Base-by-base conservation (phyloP, 2,797 vertebrate genomes). In the Oreonectes daqikongensis region DNA sequence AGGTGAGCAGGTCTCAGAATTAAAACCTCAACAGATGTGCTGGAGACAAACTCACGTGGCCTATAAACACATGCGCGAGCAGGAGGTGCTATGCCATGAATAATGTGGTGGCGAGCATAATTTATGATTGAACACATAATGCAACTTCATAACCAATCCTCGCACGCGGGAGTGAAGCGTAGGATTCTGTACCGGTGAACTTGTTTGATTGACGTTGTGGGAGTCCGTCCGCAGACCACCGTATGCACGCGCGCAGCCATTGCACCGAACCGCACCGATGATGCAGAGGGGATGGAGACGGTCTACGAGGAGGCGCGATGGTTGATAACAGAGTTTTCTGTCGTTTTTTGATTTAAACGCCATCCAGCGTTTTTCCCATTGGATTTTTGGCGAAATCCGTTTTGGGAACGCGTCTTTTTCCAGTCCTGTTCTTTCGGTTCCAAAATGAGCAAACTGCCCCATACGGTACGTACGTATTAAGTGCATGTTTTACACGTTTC, bases 131-230 rank as follows among this genome's bases (percentile, higher is more conserved):
- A 46, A 70, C 67, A 70, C 59, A 60, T 53, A 65, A 46, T 71
- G 50, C 52, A 80, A 81, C 79, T 78, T 78, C 32, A 75, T 74
- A 83, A 55, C 76, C 75, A 83, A 78, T 78, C 76, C 60, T 72
- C 63, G 63, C 75, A 61, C 60, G 68, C 60, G 50, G 40, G 75
- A 73, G 72, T 50, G 74, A 76, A 69, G 75, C 72, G 72, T 73
- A 63, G 78, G 50, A 24, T 14, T 42, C 30, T 30, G 40, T 67
- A 52, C 68, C 73, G 57, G 69, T 68, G 70, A 82, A 79, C 79
- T 79, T 82, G 81, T 83, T 61, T 75, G 79, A 78, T 69, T 78
- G 84, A 79, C 68, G 77, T 77, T 73, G 71, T 75, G 72, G 81
- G 79, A 72, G 79, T 78, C 70, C 75, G 79, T 78, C 70, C 78